A percentile compares a stretch with the other conserved stretches of the same genome.
phyloP scores from a whole-genome alignment of 2,888 invertebrate genomes.

The Drosophila buzzatii region DNA sequence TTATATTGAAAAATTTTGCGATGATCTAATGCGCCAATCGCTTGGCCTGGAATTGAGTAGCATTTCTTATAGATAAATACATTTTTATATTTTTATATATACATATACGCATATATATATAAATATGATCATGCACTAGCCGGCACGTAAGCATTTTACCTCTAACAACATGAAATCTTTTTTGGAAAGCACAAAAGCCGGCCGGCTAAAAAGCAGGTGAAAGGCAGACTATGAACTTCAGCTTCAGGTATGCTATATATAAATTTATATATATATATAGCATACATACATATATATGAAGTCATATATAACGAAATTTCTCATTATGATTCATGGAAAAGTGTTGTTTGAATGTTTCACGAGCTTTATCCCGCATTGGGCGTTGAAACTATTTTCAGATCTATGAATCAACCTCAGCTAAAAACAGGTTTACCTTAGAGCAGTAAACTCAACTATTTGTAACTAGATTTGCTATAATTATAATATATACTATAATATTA shows the following conservation, averaged over 20 bases:
- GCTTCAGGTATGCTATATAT: constrained; percentile 2
- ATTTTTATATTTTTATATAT: neutral
- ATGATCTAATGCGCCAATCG: constrained; percentile 67
- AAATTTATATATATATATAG: neutral
- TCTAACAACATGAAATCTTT: constrained; percentile 7
- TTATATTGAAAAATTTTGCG: constrained; percentile 30
- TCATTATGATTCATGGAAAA: constrained; percentile 23
- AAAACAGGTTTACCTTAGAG: constrained; percentile 5
- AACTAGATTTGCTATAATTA: neutral
- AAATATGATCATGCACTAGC: constrained; percentile 5
- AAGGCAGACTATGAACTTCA: constrained; percentile 24
- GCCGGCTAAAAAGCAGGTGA: constrained; percentile 20
- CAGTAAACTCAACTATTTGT: neutral
- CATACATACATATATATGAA: neutral
- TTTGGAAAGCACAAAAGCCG: constrained; percentile 43
- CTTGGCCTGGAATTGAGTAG: constrained; percentile 53
- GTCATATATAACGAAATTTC: constrained; percentile 33
- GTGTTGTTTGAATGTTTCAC: neutral
- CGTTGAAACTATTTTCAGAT: constrained; percentile 1
- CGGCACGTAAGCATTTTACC: constrained; percentile 58
- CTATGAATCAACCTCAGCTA: constrained; percentile 1
- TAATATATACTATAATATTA: neutral
- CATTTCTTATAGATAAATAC: constrained; percentile 14
- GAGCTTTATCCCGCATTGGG: neutral
- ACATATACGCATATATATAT: neutral